Percentiles rank a stretch among this genome's conserved stretches.
These are phyloP conservation scores for Drosophila suboccidentalis DNA, from an alignment of 2,888 invertebrate genomes.

Conservation along the genomic window DNA sequence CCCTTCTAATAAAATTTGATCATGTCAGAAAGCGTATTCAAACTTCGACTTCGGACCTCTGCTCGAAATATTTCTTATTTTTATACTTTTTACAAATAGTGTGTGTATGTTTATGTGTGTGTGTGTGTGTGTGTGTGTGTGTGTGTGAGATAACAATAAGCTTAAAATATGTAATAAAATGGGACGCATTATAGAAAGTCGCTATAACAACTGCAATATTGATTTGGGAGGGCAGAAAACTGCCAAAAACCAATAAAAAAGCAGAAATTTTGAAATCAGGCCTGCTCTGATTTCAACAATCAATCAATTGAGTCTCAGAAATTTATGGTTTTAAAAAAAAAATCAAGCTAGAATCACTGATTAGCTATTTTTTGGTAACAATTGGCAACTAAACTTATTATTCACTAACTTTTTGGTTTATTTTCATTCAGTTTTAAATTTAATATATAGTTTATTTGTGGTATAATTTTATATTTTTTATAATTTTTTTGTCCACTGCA, in stretches of 20 bases:
- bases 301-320: too few species aligned
- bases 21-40: constrained; percentile 7
- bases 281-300: neutral
- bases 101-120: constrained; percentile 20
- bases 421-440: too few species aligned
- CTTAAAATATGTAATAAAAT: constrained; percentile 75
- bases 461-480: too few species aligned
- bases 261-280: constrained; percentile 16
- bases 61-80: constrained; percentile 20
- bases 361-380: too few species aligned
- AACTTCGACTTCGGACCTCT: neutral
- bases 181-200: constrained; percentile 66
- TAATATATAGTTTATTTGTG: too few species aligned
- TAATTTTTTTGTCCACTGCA: too few species aligned
- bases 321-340: too few species aligned
- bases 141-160: constrained; percentile 63
- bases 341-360: too few species aligned
- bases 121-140: constrained; percentile 17
- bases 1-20: too few species aligned
- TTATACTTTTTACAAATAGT: constrained; percentile 54
- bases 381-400: too few species aligned
- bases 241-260: constrained; percentile 13
- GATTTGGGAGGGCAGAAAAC: constrained; percentile 20
- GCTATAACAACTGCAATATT: constrained; percentile 37
- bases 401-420: too few species aligned